These are phyloP conservation scores for Sapayoa aenigma DNA, from an alignment of 2,113 vertebrate species.

Conservation along the genomic window DNA sequence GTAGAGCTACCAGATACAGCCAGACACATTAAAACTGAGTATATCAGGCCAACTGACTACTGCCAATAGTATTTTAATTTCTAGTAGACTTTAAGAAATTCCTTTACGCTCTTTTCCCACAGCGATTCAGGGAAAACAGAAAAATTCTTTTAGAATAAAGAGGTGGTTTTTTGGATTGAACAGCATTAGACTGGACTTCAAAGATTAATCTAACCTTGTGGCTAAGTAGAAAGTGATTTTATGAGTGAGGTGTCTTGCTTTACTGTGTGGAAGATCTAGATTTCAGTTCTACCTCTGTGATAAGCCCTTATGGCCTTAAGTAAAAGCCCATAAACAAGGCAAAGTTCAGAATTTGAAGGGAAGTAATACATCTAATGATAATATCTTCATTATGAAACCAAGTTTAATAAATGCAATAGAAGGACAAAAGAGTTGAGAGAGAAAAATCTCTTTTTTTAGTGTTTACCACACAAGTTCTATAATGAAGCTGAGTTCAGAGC, in stretches of 20 bases:
- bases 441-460: background rate
- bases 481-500: background rate
- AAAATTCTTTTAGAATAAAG: background rate
- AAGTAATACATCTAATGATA: background rate
- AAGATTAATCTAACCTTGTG: background rate
- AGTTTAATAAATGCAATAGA: background rate
- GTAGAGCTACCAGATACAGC: background rate
- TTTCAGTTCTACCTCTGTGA: background rate
- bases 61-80: background rate
- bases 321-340: background rate
- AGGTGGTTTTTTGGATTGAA: background rate
- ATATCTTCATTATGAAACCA: background rate
- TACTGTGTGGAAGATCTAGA: background rate
- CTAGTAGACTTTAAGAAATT: background rate
- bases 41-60: background rate
- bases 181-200: background rate
- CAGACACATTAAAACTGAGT: background rate
- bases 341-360: background rate
- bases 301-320: background rate
- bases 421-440: background rate
- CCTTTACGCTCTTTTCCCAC: background rate
- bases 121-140: background rate
- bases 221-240: background rate
- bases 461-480: background rate
- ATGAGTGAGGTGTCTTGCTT: background rate